Evolutionary conservation across 2,797 vertebrate species (phyloP).

Genomic region (Propithecus perrieri): DNA sequence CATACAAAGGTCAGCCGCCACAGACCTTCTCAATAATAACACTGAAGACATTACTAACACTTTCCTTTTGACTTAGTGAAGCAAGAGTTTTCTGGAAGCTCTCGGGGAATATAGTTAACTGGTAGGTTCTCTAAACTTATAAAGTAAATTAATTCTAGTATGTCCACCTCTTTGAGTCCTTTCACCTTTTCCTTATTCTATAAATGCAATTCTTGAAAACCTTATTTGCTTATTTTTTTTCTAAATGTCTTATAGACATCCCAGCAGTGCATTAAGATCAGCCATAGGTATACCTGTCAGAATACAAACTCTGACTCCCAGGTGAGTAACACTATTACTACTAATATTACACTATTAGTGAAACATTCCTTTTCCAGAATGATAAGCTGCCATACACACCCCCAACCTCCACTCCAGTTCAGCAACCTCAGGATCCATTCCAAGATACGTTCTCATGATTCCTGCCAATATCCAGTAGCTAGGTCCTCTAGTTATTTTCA

Average conservation of each 20-base stretch:
- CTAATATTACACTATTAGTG: background rate
- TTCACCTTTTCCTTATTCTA: background rate
- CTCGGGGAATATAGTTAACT: background rate
- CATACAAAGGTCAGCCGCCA: background rate
- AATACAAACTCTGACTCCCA: background rate
- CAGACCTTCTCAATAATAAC: background rate
- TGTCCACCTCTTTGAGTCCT: background rate
- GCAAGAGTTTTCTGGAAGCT: background rate
- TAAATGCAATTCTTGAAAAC: background rate
- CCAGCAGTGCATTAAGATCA: background rate
- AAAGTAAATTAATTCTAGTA: background rate
- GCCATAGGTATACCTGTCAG: background rate
- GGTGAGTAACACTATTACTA: background rate
- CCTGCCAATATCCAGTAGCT: background rate
- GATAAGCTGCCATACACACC: background rate
- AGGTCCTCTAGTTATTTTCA: background rate
- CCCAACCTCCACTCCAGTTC: background rate
- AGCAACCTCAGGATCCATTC: background rate
- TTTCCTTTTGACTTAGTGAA: background rate
- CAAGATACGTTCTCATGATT: background rate
- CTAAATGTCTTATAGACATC: background rate
- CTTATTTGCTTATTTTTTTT: background rate
- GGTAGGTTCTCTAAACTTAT: background rate
- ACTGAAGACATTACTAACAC: background rate
- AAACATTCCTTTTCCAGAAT: background rate